Percentiles rank a stretch among this genome's conserved stretches.
Conservation (phyloP, 2,888 invertebrate species). For the Epiblema foenella region DNA sequence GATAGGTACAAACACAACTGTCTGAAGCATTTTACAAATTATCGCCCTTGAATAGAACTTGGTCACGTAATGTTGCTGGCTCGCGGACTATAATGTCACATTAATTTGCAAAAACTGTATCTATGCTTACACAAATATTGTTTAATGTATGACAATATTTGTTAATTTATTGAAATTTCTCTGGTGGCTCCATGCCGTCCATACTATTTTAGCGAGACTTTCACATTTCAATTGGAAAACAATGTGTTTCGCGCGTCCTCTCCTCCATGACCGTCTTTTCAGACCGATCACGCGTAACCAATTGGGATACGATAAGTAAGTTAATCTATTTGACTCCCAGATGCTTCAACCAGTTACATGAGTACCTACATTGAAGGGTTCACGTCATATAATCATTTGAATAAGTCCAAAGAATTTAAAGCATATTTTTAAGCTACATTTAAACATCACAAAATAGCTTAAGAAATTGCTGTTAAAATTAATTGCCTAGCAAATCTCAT, state of each 20-base stretch:
- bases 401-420: neutral
- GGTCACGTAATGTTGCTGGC: too few species aligned
- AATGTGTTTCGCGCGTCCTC: neutral
- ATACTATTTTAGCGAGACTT: too few species aligned
- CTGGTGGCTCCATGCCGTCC: too few species aligned
- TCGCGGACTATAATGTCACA: too few species aligned
- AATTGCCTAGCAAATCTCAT: conserved; percentile 27
- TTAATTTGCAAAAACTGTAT: too few species aligned
- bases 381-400: neutral
- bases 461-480: neutral
- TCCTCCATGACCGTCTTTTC: neutral
- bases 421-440: neutral
- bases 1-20: too few species aligned
- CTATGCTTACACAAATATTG: too few species aligned
- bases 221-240: too few species aligned
- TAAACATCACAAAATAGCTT: neutral
- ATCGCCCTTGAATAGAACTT: too few species aligned
- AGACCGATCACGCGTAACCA: neutral
- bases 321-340: neutral
- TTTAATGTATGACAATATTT: too few species aligned
- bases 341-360: neutral
- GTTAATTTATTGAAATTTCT: too few species aligned
- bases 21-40: too few species aligned
- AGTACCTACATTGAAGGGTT: neutral
- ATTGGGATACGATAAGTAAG: neutral